Evolutionary conservation across 2,113 vertebrate species (phyloP).

Genomic region (Camelus bactrianus): DNA sequence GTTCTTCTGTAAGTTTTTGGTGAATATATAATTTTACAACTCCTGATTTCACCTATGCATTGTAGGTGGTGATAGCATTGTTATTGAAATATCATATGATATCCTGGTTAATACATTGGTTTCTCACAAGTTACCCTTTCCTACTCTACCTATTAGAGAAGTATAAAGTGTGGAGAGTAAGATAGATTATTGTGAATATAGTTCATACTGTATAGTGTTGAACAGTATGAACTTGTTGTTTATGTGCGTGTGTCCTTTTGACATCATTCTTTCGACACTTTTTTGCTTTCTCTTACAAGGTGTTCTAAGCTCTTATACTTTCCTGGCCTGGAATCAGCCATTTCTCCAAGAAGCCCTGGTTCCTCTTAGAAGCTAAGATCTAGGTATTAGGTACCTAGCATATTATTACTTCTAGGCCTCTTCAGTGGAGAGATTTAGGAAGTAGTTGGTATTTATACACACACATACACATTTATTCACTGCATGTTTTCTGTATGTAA

Average conservation of each 20-base stretch:
- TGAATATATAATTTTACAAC: not conserved
- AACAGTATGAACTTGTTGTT: no score
- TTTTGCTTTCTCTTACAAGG: not conserved
- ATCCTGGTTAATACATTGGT: not conserved
- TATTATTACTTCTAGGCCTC: not conserved
- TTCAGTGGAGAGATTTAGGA: not conserved
- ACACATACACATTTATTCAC: not conserved
- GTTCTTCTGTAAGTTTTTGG: not conserved
- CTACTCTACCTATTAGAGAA: not conserved
- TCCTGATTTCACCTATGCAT: not conserved
- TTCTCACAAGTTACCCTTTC: not conserved
- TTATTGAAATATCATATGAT: not conserved
- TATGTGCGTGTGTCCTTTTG: not conserved
- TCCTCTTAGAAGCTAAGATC: not conserved
- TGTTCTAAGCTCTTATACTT: not conserved
- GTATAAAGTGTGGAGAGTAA: not conserved
- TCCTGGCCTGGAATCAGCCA: not conserved
- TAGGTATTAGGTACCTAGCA: not conserved
- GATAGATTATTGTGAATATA: not conserved
- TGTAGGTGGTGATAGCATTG: not conserved
- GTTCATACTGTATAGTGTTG: no score
- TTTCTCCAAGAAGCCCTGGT: slow-evolving; percentile 20
- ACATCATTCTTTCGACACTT: not conserved
- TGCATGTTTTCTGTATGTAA: not conserved
- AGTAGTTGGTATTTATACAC: not conserved